Base-by-base conservation (phyloP, 2,113 vertebrate genomes). In the Sigmodon hispidus region DNA sequence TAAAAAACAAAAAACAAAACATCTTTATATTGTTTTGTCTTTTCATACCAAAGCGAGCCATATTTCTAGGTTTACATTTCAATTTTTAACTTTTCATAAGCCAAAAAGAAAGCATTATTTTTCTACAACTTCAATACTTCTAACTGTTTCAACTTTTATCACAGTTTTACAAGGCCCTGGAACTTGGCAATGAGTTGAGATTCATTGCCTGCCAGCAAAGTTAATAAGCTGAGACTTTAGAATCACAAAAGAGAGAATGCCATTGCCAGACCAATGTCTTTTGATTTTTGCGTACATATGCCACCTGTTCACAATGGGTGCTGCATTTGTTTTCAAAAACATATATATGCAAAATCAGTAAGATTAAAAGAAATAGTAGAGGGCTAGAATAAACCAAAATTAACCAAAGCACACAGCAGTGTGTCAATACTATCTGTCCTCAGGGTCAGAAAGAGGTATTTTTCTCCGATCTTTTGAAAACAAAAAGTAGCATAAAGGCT, bases 21-120 rank as follows among this genome's bases (percentile, higher is more conserved):
- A 98, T 81, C 87, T 97, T 97, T 97, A 67, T 96, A 85, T 93
- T 96, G 9, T 97, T 85, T 50, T 36, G 21, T 50, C 48, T 97
- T 98, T 95, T 67, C 22, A 90, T 87, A 93, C 94, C 93, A 97
- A 97, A 95, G 97, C 6, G 93, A 97, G 96, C 97, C 92, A 48
- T 31, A 96, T 94, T 50, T 96, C 79, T 93, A 81, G 75, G 97
- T 97, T 98, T 98, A 98, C 89, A 67, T 97, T 98, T 98, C 97
- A 98, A 94, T 94, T 72, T 92, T 97, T 97, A 90, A 94, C 84
- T 90, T 98, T 96, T 79, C 95, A 96, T 97, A 96, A 98, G 72
- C 96, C 95, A 98, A 98, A 69, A 96, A 98, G 96, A 98, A 95
- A 97, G 85, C 22, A 1, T 83, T 72, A 88, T 92, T 15, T 94